phyloP scores from a whole-genome alignment of 2,113 vertebrate genomes.

The Lophotis ruficrista region DNA sequence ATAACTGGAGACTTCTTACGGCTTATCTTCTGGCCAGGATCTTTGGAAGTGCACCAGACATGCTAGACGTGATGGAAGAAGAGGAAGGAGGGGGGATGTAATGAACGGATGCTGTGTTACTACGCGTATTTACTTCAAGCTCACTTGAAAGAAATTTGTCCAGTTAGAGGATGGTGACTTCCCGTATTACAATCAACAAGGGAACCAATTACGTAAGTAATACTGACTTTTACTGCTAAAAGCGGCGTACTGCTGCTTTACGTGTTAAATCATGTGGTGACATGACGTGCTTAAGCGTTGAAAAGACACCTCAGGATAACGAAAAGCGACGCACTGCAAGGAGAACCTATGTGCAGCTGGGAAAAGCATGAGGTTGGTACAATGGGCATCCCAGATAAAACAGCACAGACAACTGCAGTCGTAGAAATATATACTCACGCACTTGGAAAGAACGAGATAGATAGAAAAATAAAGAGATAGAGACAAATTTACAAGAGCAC shows the following conservation, averaged over 20 bases:
- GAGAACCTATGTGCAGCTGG: not conserved
- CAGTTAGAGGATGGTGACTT: not conserved
- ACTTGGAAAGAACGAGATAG: not conserved
- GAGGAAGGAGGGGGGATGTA: not conserved
- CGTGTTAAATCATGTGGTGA: constrained; percentile 29
- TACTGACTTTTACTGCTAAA: not conserved
- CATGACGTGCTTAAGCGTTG: not conserved
- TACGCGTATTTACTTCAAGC: not conserved
- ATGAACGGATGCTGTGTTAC: not conserved
- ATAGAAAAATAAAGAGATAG: not conserved
- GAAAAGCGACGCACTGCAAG: constrained; percentile 7
- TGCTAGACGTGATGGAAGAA: not conserved
- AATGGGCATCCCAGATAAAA: constrained; percentile 47
- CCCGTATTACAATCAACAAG: constrained; percentile 4
- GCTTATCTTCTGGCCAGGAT: not conserved
- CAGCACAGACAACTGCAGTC: not conserved
- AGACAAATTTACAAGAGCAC: not conserved
- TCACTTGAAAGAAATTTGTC: constrained; percentile 24
- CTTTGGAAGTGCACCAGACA: not conserved
- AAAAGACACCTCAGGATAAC: constrained; percentile 20
- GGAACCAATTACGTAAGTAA: not conserved
- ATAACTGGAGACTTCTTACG: not conserved
- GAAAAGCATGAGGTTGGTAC: constrained; percentile 13
- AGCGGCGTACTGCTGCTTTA: not conserved
- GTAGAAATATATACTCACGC: not conserved